Base-by-base conservation (phyloP, 2,888 invertebrate genomes). In the Sabellastarte sp. region DNA sequence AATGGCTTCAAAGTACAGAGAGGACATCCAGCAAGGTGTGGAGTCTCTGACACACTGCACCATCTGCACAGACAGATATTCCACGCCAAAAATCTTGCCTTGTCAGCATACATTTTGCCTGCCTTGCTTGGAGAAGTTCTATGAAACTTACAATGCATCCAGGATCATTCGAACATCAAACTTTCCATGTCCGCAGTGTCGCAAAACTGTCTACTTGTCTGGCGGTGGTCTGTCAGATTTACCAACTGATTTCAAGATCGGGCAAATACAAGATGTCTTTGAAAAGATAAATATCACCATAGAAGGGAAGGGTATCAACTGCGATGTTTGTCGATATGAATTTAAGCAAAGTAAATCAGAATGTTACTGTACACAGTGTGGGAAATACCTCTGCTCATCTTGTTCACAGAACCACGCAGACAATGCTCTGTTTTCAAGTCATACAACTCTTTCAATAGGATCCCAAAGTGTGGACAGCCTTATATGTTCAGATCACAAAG, bases 51-150 rank as follows among this genome's bases (percentile, higher is more conserved):
- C 57, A 26, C 66, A 63, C 32, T 68, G 68, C 33, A 50, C 61
- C 32, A 63, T 68, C 32, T 68, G 68, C 51, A 55, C 57, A 52
- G 68, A 68, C 24, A 30, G 28, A 26, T 68, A 63, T 59, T 61
- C 29, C 4, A 24, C 4, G 5, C 68, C 68, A 10, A 68, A 68
- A 32, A 61, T 68, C n/a, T 53, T 68, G 26, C 63, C 68, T 15
- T 68, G 68, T 52, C 65, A 68, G 26, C 68, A 68, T 41, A 68
- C 68, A 2, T 68, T 68, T 60, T 68, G 68, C 32, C 52, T 66
- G 32, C 0, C 15, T 20, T 68, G 68, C 33, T 57, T 68, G 5
- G 32, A 59, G 31, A 1, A 50, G 1, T 67, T 33, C 56, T 55
- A 66, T 57, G 53, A 64, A n/a, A 32, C 30, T 10, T 52, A 31